Evolutionary conservation across 2,888 invertebrate genomes (phyloP).

Genomic region (Tiliacea aurago): DNA sequence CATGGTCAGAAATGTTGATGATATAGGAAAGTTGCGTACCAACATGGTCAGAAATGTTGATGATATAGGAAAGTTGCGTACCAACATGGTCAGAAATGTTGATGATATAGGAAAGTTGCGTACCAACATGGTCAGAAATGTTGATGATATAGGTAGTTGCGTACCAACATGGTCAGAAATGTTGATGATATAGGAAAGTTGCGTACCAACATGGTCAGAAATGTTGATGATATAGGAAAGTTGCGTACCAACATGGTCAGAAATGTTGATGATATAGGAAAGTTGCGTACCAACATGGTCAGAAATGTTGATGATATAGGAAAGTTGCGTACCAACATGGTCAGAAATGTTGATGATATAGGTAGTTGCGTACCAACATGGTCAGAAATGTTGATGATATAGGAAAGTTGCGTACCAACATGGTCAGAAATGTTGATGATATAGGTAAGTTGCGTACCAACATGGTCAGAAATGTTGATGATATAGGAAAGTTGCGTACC

Average conservation of each 20-base stretch:
- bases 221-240: neutral
- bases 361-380: neutral
- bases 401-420: neutral
- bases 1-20: neutral
- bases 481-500: neutral
- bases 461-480: neutral
- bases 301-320: neutral
- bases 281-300: neutral
- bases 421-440: neutral
- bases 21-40: neutral
- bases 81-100: neutral
- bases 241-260: neutral
- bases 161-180: neutral
- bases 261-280: neutral
- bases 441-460: neutral
- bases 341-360: neutral
- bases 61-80: neutral
- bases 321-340: neutral
- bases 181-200: neutral
- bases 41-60: neutral
- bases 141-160: neutral
- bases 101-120: neutral
- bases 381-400: neutral
- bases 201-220: neutral
- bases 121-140: neutral